These are phyloP conservation scores for Myocastor coypus DNA, from an alignment of 2,113 vertebrate genomes.

Conservation along the genomic window DNA sequence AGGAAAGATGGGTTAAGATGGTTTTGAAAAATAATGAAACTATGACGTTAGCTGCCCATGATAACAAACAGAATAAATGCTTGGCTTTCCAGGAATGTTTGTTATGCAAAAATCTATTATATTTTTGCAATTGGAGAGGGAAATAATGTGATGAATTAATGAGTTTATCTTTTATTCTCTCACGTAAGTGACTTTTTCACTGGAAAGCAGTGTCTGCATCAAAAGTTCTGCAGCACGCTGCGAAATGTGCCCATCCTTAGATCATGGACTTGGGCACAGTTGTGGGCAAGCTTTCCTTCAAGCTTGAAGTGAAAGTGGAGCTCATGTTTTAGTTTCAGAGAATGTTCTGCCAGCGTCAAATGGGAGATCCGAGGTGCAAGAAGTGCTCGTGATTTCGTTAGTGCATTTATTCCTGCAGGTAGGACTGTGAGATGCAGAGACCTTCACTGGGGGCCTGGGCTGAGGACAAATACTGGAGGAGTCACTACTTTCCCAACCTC, in stretches of 20 bases:
- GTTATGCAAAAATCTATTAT: background rate
- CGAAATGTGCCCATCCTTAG: background rate
- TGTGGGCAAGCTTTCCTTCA: background rate
- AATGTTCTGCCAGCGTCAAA: background rate
- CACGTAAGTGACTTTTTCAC: background rate
- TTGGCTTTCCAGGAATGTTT: background rate
- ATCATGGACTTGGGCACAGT: rapidly evolving
- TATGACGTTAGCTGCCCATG: background rate
- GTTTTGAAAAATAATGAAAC: background rate
- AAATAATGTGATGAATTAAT: background rate
- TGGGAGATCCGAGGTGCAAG: background rate
- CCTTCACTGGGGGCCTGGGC: background rate
- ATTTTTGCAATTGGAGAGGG: background rate
- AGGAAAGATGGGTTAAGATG: background rate
- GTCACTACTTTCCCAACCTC: background rate
- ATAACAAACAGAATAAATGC: background rate
- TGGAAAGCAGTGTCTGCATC: background rate
- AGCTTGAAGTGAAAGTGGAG: background rate
- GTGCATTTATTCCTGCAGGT: background rate
- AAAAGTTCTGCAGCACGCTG: too few relatives aligned
- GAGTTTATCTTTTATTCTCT: background rate
- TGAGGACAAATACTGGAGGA: background rate
- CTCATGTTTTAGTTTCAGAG: rapidly evolving
- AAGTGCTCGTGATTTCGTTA: background rate
- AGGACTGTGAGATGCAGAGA: background rate